Base-by-base conservation (phyloP, 1,140 invertebrate species). In the Lanistes nyassanus region DNA sequence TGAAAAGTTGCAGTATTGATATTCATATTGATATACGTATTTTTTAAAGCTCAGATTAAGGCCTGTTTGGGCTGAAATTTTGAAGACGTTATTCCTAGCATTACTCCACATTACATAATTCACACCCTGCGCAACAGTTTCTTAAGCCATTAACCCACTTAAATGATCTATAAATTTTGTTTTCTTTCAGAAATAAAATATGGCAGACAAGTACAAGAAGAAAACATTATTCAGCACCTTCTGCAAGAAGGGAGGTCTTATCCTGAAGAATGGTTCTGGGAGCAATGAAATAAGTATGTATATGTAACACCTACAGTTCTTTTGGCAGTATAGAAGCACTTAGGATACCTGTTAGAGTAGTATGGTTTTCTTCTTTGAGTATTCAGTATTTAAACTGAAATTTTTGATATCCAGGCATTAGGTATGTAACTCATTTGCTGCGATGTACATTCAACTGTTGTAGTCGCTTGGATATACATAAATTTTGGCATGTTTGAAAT, bases 241-340 rank as follows among this genome's bases (percentile, higher is more conserved):
- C 29, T 47, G 82, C 5, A 69, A 56, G 29, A 81, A 84, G 64
- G 76, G 81, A 34, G 85, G 84, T 6, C 56, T 86, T 9, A 74
- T 66, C 16, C 74, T 86, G n/a, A 85, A 76, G 60, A 76, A 78
- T 78, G 82, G 81, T 64, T 76, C 76, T 4, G 74, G 72, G 29
- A 77, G 58, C 21, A 84, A 85, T 78, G 79, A 79, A 76, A 58
- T 86, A 23, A 77, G 84, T 86, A 81, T 42, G n/a, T 76, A 60
- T 47, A 62, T 16, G 16, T 56, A 56, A n/a, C 70, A 29, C 23
- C 23, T 60, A 23, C 37, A 9, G 13, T 42, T 34, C 39, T 29
- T n/a, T 65, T 62, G 11, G 31, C n/a, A 62, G 13, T 31, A 21
- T 9, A 7, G 39, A 23, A 0, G 23, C 21, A 36, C 51, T 11